Percentiles rank a stretch among this genome's conserved stretches.
phyloP scores from a whole-genome alignment of 2,113 vertebrate genomes.

The Notiomystis cincta region DNA sequence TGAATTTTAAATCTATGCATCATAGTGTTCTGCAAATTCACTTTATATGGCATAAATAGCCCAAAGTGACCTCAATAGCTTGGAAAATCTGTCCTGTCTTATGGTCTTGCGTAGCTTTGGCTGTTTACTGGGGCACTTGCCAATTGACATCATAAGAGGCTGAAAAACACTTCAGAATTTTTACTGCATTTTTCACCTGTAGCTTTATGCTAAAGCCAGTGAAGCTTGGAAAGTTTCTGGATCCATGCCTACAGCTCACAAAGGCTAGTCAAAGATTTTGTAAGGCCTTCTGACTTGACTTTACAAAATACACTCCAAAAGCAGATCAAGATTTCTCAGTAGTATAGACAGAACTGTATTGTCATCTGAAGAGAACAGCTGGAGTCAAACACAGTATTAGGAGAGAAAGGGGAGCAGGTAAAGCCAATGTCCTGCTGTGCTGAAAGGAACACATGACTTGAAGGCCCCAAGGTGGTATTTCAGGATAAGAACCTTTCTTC shows the following conservation, averaged over 20 bases:
- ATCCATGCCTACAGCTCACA: neutral
- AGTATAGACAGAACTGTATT: neutral
- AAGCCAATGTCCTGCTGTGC: neutral
- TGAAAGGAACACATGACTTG: neutral
- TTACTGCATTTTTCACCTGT: neutral
- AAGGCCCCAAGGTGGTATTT: neutral
- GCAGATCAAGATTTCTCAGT: neutral
- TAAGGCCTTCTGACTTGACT: neutral
- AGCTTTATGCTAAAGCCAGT: neutral
- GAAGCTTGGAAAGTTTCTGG: neutral
- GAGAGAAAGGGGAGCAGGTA: neutral
- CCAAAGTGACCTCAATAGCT: neutral
- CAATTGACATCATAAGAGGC: neutral
- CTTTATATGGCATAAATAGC: neutral
- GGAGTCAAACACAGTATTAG: neutral
- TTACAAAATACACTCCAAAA: neutral
- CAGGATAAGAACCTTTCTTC: neutral
- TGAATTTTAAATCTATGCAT: neutral
- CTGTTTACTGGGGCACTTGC: neutral
- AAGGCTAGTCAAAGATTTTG: neutral
- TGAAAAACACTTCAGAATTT: neutral
- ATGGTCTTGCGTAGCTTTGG: neutral
- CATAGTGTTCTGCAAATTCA: neutral
- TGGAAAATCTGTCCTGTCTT: neutral
- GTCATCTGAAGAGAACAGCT: neutral